Evolutionary conservation across 2,113 vertebrate genomes (phyloP).

Genomic region (Rhodinocichla rosea): DNA sequence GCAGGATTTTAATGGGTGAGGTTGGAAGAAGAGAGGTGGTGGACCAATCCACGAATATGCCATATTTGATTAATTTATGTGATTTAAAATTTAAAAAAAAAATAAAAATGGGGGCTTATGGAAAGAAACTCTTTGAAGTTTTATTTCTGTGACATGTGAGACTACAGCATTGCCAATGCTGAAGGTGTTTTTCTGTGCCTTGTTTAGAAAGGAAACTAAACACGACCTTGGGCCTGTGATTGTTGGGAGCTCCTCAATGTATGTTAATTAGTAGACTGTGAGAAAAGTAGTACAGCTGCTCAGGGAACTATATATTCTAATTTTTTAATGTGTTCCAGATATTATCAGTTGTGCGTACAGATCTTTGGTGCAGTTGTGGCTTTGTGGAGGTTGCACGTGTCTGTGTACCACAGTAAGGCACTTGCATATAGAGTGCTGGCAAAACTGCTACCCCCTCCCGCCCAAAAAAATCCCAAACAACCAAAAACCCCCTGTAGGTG

Average conservation of each 20-base stretch:
- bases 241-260: constrained; percentile 18
- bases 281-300: constrained; percentile 59
- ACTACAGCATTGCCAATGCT: background rate
- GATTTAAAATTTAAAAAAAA: background rate
- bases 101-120: background rate
- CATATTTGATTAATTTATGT: background rate
- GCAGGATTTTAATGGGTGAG: background rate
- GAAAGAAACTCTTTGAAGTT: background rate
- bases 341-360: constrained; percentile 1
- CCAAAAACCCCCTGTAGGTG: background rate
- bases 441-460: background rate
- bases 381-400: background rate
- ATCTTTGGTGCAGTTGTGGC: background rate
- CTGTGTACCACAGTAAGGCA: background rate
- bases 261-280: constrained; percentile 31
- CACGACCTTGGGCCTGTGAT: background rate
- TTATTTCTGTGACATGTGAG: background rate
- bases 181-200: background rate
- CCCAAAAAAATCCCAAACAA: background rate
- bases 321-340: constrained; percentile 53
- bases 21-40: background rate
- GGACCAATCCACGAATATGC: background rate
- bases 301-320: constrained; percentile 38
- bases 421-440: background rate
- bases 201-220: constrained; percentile 6